Conservation (phyloP, 1,140 invertebrate species). For the Philopotamus ludificatus region DNA sequence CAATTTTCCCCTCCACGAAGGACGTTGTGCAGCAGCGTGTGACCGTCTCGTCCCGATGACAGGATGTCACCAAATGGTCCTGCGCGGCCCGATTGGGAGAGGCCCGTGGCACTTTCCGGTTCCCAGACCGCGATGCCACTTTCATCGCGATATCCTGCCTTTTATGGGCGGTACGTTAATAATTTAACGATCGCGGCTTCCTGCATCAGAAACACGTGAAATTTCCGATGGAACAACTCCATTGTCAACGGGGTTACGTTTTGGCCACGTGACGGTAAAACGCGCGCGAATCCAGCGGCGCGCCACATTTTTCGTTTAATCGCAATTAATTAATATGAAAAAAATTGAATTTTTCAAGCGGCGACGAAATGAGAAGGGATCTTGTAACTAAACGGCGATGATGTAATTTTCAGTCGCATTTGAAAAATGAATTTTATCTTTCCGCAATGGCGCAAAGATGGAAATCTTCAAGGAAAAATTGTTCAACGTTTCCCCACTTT, state of each 20-base stretch:
- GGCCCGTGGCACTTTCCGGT: neutral
- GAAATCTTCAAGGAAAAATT: neutral
- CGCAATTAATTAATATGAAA: no score
- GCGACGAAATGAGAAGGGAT: neutral
- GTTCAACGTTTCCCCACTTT: neutral
- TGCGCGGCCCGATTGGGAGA: neutral
- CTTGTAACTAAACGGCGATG: neutral
- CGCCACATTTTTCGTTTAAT: no score
- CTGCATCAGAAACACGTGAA: no score
- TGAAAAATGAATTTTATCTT: neutral
- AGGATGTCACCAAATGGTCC: slow-evolving; percentile 21
- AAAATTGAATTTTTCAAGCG: no score
- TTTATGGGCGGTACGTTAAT: neutral
- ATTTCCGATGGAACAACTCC: no score
- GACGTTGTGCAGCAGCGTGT: slow-evolving; percentile 5
- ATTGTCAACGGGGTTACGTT: no score
- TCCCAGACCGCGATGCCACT: neutral
- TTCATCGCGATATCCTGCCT: neutral
- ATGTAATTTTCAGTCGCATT: neutral
- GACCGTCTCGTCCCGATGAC: slow-evolving; percentile 10
- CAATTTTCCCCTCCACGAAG: neutral
- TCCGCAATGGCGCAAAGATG: neutral
- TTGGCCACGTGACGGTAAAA: no score
- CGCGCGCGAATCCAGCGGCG: no score
- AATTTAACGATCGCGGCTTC: neutral